Conservation (phyloP, 2,888 invertebrate genomes). For the Oligia latruncula region DNA sequence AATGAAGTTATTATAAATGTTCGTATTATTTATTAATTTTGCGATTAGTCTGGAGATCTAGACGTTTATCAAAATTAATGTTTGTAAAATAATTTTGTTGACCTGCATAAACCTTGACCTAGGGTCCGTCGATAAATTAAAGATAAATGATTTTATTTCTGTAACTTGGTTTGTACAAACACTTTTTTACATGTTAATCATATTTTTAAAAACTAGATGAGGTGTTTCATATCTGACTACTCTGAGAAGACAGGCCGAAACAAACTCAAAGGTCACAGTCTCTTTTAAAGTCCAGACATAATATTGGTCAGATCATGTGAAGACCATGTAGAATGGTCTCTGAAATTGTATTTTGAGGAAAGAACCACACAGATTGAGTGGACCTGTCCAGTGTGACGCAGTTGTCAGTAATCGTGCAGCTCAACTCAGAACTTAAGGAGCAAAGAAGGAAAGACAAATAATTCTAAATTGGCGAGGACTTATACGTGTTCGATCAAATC, state of each 20-base stretch:
- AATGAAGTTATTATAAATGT: not conserved
- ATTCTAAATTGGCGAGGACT: not conserved
- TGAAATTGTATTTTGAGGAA: too few relatives aligned
- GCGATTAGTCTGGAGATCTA: not conserved
- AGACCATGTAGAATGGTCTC: not conserved
- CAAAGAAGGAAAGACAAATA: not conserved
- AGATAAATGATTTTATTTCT: not conserved
- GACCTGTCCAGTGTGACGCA: not conserved
- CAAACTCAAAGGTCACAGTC: not conserved
- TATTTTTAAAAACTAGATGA: too few relatives aligned
- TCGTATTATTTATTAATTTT: conserved; percentile 2
- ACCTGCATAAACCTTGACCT: not conserved
- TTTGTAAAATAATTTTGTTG: not conserved
- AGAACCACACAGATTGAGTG: not conserved
- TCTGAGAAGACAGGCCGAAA: not conserved
- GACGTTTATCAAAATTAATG: not conserved
- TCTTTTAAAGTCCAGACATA: not conserved
- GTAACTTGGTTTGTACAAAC: not conserved
- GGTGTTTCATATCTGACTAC: too few relatives aligned
- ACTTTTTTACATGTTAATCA: not conserved
- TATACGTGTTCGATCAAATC: not conserved
- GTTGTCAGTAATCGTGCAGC: not conserved
- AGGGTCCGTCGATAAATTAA: not conserved
- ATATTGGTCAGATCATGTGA: not conserved
- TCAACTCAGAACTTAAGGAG: too few relatives aligned